Conservation (phyloP, 2,888 invertebrate species). For the Metellina segmentata region DNA sequence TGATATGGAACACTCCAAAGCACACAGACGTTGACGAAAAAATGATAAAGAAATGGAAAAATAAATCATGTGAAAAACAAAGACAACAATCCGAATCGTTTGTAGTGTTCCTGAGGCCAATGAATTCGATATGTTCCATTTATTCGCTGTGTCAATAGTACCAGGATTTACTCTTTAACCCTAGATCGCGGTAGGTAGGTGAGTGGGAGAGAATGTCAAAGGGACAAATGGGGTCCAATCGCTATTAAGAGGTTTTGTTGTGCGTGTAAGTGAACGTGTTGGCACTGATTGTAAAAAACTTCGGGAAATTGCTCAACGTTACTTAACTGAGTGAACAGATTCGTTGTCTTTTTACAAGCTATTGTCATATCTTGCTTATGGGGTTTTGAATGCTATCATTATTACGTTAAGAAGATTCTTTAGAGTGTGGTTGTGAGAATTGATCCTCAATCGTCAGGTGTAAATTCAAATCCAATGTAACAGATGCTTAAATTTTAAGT, state of each 20-base stretch:
- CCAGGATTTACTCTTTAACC: conserved; percentile 38
- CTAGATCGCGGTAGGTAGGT: not conserved
- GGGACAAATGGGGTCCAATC: not conserved
- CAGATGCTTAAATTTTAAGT: too few relatives aligned
- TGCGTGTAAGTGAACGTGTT: not conserved
- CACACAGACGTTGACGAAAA: not conserved
- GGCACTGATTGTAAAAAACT: not conserved
- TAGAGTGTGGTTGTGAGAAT: too few relatives aligned
- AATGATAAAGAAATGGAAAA: not conserved
- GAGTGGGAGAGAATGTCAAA: not conserved
- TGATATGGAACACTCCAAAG: not conserved
- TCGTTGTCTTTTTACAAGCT: not conserved
- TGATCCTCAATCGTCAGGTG: too few relatives aligned
- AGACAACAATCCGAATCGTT: not conserved
- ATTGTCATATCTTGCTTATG: not conserved
- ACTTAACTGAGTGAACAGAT: not conserved
- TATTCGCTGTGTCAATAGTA: conserved; percentile 26
- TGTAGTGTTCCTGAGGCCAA: conserved; percentile 13
- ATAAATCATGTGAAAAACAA: not conserved
- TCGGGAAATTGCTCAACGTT: not conserved
- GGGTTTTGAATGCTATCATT: not conserved
- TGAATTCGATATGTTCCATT: conserved; percentile 43
- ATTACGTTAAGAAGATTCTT: too few relatives aligned
- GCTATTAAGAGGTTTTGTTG: not conserved
- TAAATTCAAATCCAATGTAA: too few relatives aligned